Base-by-base conservation (phyloP, 2,888 invertebrate species). In the Cyclophora punctaria region DNA sequence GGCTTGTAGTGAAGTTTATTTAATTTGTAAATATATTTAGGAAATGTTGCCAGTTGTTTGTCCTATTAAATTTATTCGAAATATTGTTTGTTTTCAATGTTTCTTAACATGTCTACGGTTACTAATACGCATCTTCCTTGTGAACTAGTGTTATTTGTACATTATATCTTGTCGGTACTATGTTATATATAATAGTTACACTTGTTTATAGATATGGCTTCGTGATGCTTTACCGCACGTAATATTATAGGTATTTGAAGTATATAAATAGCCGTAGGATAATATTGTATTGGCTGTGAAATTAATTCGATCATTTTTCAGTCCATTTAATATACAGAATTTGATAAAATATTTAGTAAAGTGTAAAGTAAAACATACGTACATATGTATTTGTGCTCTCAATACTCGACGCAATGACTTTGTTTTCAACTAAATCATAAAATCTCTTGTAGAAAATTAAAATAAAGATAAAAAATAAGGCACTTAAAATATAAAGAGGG, bases 221-320 rank as follows among this genome's bases (percentile, higher is more conserved):
- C 20, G 44, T 45, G 57, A 52, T 49, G 59, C 61, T 59, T 57
- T 45, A 51, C 53, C 44, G 56, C 55, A 59, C 58, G 47, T 53
- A 49, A 53, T 44, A 5, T 48, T 42, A 46, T 46, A 48, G 49
- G 51, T 55, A 52, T 51, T 48, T 51, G 42, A 48, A 49, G 33
- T 49, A 48, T 20, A 20, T 20, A 20, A 62, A 60, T 65, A 55
- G 67, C 63, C 58, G 73, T 84, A 84, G 79, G 62, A 64, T 69
- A 72, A 77, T 80, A 71, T 44, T 50, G 50, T 75, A 78, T 75
- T 78, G 87, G 87, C 87, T 87, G 87, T 87, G 87, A 87, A 79
- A 67, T 69, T 66, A 75, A 76, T 73, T 73, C 80, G 73, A 64
- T 56, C 71, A 74, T 75, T 76, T 64, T 68, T 78, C 79, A 80